Base-by-base conservation (phyloP, 1,140 invertebrate genomes). In the Hycleus phaleratus region DNA sequence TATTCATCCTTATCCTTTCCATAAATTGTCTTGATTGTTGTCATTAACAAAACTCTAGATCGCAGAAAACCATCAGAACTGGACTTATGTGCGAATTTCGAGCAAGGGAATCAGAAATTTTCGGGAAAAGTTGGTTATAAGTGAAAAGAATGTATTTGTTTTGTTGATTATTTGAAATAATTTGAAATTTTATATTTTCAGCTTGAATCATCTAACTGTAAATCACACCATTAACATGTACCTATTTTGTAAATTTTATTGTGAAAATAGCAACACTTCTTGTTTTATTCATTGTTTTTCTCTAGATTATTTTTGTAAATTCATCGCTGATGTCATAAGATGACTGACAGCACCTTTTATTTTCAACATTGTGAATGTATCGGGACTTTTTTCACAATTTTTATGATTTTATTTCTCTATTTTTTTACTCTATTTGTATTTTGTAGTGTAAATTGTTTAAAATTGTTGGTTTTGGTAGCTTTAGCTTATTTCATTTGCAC, bases 251-350 rank as follows among this genome's bases (percentile, higher is more conserved):
- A 63, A 59, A 64, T 67, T 11, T 7, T 10, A 46, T 57, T 62
- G 38, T 69, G 55, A 68, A 71, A 71, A 71, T 70, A 68, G 69
- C 69, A 71, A 71, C 68, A 71, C 68, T 64, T 38, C 18, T 53
- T 50, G 18, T 18, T 32, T 5, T 7, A 7, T 32, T 32, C 44
- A 52, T 48, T 50, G 11, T 46, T 49, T 11, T 51, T 51, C 18
- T 18, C 18, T 18, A 18, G 18, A 24, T 60, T 18, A 26, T 55
- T 55, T 10, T 54, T 39, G 11, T 38, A 58, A 42, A n/a, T 51
- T 46, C 45, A 55, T 40, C 49, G 48, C 60, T 60, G 46, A 46
- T 62, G 61, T 66, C 64, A 66, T 32, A 66, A 56, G 58, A 66
- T 56, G 64, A 66, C 64, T 66, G 61, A 66, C 59, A 46, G 49